Base-by-base conservation (phyloP, 2,113 vertebrate genomes). In the Brachyhypopomus gauderio region DNA sequence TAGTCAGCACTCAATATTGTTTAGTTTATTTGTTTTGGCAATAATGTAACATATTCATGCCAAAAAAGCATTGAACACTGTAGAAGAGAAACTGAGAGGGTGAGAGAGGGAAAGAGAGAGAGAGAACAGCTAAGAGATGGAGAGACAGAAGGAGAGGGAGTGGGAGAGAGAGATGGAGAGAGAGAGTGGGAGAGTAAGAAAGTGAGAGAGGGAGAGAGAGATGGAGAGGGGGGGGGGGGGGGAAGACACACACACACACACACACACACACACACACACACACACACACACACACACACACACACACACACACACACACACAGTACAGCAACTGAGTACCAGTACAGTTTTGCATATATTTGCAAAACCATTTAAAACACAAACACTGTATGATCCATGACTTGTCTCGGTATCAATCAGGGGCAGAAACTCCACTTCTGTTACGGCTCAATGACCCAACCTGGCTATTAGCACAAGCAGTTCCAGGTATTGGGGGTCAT, bases 61-160 rank as follows among this genome's bases (percentile, higher is more conserved):
- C 30, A 30, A 30, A 30, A 30, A 30, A 30, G 30, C 30, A 30
- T 30, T 30, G 30, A 30, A 30, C 30, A 30, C 30, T 30, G 30
- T 30, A 30, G 30, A 30, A 78, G 25, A 58, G 27, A 69, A 7
- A 81, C 3, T 5, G 73, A 58, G 41, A 41, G 41, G 41, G 11
- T 19, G 34, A 36, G 30, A 86, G 81, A 85, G 9, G 41, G 82
- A 85, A 82, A 87, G 85, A 87, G 86, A 76, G 87, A 85, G 23
- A 64, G 23, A 23, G 63, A 48, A 9, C 5, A 9, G 9, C 5
- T 6, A 9, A 9, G 9, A 9, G 9, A 41, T 6, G 41, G 9
- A 9, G 41, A 41, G 41, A 9, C 1, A 41, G 41, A 9, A 41
- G 7, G 41, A 41, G 41, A 9, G 41, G 41, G 9, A 9, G 41